Evolutionary conservation across 1,140 invertebrate species (phyloP).

Genomic region (Calosoma granatense): DNA sequence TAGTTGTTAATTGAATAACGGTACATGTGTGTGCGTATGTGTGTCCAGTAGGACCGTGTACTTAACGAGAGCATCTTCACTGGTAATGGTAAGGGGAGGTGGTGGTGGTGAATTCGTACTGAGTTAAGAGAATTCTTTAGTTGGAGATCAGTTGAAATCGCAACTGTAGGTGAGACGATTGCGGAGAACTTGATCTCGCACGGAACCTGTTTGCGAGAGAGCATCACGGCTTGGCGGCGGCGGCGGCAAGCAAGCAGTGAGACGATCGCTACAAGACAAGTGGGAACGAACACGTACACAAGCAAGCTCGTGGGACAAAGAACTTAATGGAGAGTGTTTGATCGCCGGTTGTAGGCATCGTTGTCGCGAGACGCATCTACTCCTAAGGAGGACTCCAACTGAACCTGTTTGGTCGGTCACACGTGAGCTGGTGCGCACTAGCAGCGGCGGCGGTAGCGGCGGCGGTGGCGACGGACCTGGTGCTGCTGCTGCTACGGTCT

Average conservation of each 20-base stretch:
- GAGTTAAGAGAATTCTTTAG: too few species aligned
- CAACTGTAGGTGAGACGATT: not conserved
- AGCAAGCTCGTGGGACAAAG: not conserved
- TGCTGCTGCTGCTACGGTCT: too few species aligned
- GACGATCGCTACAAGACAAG: not conserved
- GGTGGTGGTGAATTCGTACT: too few species aligned
- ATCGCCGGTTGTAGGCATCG: not conserved
- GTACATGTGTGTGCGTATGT: too few species aligned
- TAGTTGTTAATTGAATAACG: too few species aligned
- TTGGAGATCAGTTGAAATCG: not conserved
- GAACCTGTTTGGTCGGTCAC: conserved; percentile 7
- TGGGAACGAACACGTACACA: not conserved
- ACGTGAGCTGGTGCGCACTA: not conserved
- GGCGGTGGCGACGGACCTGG: too few species aligned
- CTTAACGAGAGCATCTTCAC: not conserved
- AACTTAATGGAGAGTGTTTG: not conserved
- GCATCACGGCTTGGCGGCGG: too few species aligned
- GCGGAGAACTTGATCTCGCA: not conserved
- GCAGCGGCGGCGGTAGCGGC: not conserved
- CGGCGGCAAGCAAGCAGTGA: too few species aligned
- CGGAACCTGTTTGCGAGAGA: not conserved
- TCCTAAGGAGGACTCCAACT: not conserved
- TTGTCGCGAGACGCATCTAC: not conserved
- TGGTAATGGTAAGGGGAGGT: too few species aligned
- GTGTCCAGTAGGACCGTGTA: too few species aligned